A percentile compares a stretch with the other conserved stretches of the same genome.
Evolutionary conservation across 2,113 vertebrate species (phyloP).

Genomic region (Cyanocitta stelleri): DNA sequence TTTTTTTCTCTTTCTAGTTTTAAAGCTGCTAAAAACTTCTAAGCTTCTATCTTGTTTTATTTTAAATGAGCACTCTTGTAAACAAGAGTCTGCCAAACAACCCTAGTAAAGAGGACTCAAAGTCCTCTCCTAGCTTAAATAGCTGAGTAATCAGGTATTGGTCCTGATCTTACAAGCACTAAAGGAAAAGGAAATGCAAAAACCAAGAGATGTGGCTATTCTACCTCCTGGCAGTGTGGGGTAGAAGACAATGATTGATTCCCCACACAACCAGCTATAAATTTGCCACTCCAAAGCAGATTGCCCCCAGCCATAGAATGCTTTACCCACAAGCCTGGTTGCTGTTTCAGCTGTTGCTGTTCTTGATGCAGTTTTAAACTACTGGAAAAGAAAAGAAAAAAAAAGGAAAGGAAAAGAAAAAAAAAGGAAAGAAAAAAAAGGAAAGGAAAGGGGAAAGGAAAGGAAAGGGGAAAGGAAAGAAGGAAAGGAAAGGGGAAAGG

Average conservation of each 20-base stretch:
- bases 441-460: neutral
- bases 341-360: neutral
- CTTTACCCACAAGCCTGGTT: neutral
- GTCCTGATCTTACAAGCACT: neutral
- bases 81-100: neutral
- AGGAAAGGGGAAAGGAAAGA: too few relatives aligned
- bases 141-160: neutral
- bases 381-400: too few relatives aligned
- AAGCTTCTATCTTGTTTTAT: neutral
- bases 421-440: too few relatives aligned
- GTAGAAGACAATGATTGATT: neutral
- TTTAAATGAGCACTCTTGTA: neutral
- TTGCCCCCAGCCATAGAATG: too few relatives aligned
- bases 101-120: neutral
- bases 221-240: neutral
- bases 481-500: neutral
- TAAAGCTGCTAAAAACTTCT: neutral
- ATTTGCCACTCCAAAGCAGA: neutral
- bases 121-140: neutral
- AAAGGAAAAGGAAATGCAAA: neutral
- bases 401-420: neutral
- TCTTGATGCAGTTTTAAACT: too few relatives aligned
- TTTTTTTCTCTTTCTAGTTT: neutral
- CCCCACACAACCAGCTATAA: neutral
- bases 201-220: neutral